phyloP scores from a whole-genome alignment of 2,113 vertebrate species.

The zebrafish (Danio rerio) region DNA sequence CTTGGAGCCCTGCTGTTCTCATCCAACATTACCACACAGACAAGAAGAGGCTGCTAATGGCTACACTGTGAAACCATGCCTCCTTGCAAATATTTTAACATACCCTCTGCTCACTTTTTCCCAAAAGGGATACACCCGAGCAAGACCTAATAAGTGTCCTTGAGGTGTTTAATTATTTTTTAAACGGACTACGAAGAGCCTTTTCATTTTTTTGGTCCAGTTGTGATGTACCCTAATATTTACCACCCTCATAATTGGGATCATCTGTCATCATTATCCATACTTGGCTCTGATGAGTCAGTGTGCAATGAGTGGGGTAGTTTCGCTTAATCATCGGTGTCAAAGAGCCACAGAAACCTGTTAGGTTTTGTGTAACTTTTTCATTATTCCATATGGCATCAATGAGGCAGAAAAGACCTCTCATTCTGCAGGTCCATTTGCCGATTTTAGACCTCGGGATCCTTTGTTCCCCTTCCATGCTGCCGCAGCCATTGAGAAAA shows the following conservation, averaged over 20 bases:
- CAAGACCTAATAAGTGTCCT: constrained; percentile 24
- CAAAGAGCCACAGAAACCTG: constrained; percentile 40
- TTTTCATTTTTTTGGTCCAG: neutral
- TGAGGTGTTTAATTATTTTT: constrained; percentile 45
- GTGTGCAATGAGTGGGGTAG: constrained; percentile 35
- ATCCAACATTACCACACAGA: constrained; percentile 6
- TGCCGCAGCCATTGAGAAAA: constrained; percentile 16
- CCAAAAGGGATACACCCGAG: neutral
- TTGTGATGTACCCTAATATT: constrained; percentile 40
- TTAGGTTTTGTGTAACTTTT: constrained; percentile 47
- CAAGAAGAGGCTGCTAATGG: constrained; percentile 25
- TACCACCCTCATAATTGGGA: constrained; percentile 47
- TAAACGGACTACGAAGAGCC: constrained; percentile 1
- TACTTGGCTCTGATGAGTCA: constrained; percentile 48
- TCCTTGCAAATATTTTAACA: constrained; percentile 30
- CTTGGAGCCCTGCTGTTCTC: constrained; percentile 34
- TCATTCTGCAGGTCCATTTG: constrained; percentile 46
- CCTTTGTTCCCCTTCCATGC: constrained; percentile 23
- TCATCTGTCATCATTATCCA: constrained; percentile 55
- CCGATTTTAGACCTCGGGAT: constrained; percentile 26
- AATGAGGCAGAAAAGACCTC: constrained; percentile 54
- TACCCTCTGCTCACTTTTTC: neutral
- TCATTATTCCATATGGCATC: constrained; percentile 52
- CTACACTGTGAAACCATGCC: constrained; percentile 25
- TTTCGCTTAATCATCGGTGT: constrained; percentile 50